These are phyloP conservation scores for Lamprotornis superbus DNA, from an alignment of 2,113 vertebrate species.

Conservation along the genomic window DNA sequence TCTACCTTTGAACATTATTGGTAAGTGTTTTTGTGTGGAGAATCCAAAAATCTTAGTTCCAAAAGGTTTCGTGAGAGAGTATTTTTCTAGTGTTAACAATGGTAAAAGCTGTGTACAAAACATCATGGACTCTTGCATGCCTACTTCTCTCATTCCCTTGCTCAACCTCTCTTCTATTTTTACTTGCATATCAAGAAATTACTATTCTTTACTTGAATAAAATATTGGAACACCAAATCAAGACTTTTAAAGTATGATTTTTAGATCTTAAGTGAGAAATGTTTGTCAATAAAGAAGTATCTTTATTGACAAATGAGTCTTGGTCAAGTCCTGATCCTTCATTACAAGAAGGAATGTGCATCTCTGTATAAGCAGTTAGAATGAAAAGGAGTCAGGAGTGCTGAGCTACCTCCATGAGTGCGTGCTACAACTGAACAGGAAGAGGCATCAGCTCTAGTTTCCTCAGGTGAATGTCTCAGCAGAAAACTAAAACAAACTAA, in stretches of 20 bases:
- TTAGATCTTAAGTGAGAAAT: background rate
- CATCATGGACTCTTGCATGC: background rate
- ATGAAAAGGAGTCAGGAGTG: background rate
- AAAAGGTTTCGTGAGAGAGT: background rate
- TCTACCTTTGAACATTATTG: conserved; percentile 89
- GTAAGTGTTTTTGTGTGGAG: conserved; percentile 67
- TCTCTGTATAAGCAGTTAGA: background rate
- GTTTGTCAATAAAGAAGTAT: background rate
- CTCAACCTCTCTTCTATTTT: background rate
- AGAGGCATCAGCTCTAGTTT: background rate
- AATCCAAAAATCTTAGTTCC: background rate
- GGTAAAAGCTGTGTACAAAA: background rate
- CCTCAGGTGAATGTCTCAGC: background rate
- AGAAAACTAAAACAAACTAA: background rate
- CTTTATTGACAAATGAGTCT: too few relatives aligned
- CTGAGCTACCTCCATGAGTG: background rate
- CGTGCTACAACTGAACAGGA: background rate
- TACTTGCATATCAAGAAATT: background rate
- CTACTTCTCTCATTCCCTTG: background rate
- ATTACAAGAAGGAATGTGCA: background rate
- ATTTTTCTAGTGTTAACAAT: background rate
- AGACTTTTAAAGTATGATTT: background rate
- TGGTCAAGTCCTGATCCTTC: background rate
- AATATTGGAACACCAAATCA: background rate
- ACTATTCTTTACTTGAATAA: background rate